A percentile compares a stretch with the other conserved stretches of the same genome.
These are phyloP conservation scores for Coendou prehensilis DNA, from an alignment of 2,797 vertebrate species.

Conservation along the genomic window DNA sequence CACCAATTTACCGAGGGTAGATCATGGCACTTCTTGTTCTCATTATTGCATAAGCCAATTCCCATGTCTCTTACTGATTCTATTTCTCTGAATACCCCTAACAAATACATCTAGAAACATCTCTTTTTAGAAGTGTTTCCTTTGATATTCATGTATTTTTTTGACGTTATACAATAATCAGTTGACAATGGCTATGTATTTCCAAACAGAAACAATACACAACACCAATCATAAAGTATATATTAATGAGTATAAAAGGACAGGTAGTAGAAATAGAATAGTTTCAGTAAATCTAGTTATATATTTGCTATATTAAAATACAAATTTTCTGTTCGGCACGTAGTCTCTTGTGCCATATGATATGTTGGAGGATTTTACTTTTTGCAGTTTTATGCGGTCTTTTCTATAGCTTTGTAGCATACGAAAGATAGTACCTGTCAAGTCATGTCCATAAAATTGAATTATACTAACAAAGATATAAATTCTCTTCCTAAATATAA, in stretches of 20 bases:
- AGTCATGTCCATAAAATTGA: slow-evolving; percentile 52
- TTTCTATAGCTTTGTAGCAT: neutral
- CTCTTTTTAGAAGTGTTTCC: neutral
- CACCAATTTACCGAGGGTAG: neutral
- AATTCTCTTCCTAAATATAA: slow-evolving; percentile 51
- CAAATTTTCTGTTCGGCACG: neutral
- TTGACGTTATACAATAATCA: neutral
- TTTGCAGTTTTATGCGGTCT: slow-evolving; percentile 6
- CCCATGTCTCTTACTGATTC: neutral
- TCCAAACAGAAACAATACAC: neutral
- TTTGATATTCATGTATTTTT: neutral
- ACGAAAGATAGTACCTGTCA: slow-evolving; percentile 45
- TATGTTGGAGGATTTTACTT: neutral
- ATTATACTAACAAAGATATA: slow-evolving; percentile 54
- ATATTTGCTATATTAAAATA: slow-evolving; percentile 41
- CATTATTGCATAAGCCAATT: neutral
- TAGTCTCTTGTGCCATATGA: slow-evolving; percentile 33
- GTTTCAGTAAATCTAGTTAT: neutral
- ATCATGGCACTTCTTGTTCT: too few species aligned
- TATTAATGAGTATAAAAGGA: neutral
- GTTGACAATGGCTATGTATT: neutral
- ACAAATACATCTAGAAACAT: neutral
- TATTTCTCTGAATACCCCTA: neutral
- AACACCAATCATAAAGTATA: neutral
- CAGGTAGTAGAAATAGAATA: neutral